Evolutionary conservation across 2,797 vertebrate genomes (phyloP).

Genomic region (Aythya fuligula): DNA sequence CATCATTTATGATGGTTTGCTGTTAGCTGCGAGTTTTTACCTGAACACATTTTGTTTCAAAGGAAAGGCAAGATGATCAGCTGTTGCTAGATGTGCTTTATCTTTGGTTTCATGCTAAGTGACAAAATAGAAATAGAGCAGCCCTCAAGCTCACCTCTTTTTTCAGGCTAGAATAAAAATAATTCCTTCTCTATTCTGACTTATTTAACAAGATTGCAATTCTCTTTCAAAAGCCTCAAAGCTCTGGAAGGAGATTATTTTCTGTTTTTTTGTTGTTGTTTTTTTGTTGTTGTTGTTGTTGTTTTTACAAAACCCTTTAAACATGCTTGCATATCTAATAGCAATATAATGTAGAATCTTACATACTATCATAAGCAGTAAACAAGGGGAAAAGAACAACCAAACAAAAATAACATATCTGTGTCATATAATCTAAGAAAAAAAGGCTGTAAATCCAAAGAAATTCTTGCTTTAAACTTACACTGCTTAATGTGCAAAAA

Average conservation of each 20-base stretch:
- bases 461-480: neutral
- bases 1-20: constrained; percentile 26
- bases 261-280: neutral
- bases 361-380: neutral
- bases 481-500: neutral
- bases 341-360: neutral
- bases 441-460: neutral
- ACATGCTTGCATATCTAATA: neutral
- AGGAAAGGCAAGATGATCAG: neutral
- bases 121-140: neutral
- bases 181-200: neutral
- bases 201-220: neutral
- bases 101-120: neutral
- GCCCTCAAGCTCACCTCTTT: neutral
- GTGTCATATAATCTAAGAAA: neutral
- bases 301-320: neutral
- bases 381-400: neutral
- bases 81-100: neutral
- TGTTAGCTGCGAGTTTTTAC: neutral
- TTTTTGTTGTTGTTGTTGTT: no score
- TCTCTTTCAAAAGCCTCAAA: neutral
- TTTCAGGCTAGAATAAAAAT: neutral
- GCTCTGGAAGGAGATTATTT: neutral
- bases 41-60: neutral
- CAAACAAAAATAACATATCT: neutral